These are phyloP conservation scores for Lithodes maja DNA, from an alignment of 2,888 invertebrate genomes.

Conservation along the genomic window DNA sequence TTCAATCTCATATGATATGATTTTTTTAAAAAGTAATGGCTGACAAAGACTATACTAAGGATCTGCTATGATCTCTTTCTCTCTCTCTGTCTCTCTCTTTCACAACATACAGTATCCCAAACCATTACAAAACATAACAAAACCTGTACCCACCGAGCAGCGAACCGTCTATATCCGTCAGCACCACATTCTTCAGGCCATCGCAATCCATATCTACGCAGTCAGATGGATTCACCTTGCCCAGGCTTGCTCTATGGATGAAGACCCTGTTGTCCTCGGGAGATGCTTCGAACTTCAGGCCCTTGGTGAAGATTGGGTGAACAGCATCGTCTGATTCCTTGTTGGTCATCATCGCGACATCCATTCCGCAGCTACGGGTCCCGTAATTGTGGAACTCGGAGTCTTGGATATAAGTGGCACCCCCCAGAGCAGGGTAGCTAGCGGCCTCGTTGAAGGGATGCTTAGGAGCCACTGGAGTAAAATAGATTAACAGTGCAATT, in stretches of 20 bases:
- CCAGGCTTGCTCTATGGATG: conserved; percentile 45
- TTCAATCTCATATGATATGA: too few relatives aligned
- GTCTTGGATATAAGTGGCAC: conserved; percentile 41
- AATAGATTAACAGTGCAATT: too few relatives aligned
- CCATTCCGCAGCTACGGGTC: conserved; percentile 28
- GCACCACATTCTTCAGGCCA: conserved; percentile 62
- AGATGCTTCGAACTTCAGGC: conserved; percentile 42
- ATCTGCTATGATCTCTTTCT: background rate
- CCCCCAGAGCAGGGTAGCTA: conserved; percentile 51
- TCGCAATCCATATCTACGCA: conserved; percentile 70
- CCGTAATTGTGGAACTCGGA: conserved; percentile 17
- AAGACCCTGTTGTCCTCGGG: conserved; percentile 38
- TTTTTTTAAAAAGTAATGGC: too few relatives aligned
- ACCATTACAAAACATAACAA: too few relatives aligned
- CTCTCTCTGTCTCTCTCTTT: background rate
- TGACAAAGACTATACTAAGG: too few relatives aligned
- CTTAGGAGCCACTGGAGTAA: conserved; percentile 47
- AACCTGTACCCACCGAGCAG: conserved; percentile 37
- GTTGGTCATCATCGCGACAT: conserved; percentile 60
- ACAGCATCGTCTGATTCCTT: conserved; percentile 48
- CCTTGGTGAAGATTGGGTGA: conserved; percentile 49
- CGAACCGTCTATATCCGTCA: conserved; percentile 59
- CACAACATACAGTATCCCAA: background rate
- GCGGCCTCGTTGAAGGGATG: conserved; percentile 32
- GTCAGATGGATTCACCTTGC: conserved; percentile 59